Evolutionary conservation across 2,113 vertebrate genomes (phyloP).

Genomic region (Thamnophis sirtalis): DNA sequence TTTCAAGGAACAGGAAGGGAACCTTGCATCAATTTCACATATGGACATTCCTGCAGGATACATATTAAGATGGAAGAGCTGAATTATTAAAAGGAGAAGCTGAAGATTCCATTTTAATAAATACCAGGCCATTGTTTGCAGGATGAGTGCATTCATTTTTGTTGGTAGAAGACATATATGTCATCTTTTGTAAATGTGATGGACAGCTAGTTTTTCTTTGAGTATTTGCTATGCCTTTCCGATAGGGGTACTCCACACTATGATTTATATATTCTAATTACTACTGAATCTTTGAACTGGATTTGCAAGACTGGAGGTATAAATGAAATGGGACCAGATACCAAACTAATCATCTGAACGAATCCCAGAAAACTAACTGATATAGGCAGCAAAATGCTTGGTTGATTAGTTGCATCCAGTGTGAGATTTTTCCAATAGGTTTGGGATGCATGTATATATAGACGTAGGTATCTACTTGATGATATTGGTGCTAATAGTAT

Average conservation of each 20-base stretch:
- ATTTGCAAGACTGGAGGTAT: not conserved
- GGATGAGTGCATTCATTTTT: not conserved
- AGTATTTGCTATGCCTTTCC: not conserved
- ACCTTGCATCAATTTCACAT: not conserved
- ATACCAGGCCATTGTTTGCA: not conserved
- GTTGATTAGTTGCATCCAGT: not conserved
- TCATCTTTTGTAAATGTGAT: not conserved
- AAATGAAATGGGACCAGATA: not conserved
- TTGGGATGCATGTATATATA: not conserved
- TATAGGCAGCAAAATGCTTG: not conserved
- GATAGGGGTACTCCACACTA: not conserved
- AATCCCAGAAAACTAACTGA: not conserved
- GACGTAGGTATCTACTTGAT: not conserved
- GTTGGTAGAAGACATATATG: not conserved
- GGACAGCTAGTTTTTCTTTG: not conserved
- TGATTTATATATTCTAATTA: not conserved
- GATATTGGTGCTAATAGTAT: not conserved
- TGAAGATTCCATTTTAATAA: not conserved
- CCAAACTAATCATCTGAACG: not conserved
- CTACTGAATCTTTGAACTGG: not conserved
- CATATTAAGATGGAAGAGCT: not conserved
- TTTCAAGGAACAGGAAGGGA: not conserved
- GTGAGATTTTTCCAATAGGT: not conserved
- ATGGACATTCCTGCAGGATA: not conserved
- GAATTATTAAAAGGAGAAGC: not conserved